Evolutionary conservation across 2,888 invertebrate genomes (phyloP).

Genomic region (Calliphora vomitoria): DNA sequence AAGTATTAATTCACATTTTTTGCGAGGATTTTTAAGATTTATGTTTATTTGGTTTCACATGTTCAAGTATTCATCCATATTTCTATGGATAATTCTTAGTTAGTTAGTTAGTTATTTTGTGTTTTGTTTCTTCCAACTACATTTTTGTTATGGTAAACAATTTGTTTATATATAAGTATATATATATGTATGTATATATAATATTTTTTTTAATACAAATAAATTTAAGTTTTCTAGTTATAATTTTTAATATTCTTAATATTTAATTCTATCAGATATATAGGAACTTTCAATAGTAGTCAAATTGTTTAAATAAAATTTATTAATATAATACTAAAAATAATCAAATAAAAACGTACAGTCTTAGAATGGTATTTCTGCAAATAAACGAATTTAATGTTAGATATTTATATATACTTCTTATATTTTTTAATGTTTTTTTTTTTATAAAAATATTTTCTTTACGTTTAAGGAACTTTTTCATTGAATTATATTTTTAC

Average conservation of each 20-base stretch:
- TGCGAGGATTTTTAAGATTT: conserved; percentile 74
- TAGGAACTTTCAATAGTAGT: conserved; percentile 71
- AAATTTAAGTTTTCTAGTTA: conserved; percentile 56
- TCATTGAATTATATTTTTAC: conserved; percentile 58
- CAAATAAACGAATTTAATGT: conserved; percentile 53
- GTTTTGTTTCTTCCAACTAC: conserved; percentile 34
- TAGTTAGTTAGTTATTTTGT: conserved; percentile 28
- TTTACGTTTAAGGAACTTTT: conserved; percentile 63
- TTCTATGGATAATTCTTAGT: conserved; percentile 35
- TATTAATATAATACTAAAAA: conserved; percentile 38
- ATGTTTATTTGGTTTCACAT: conserved; percentile 57
- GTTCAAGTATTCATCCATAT: conserved; percentile 32
- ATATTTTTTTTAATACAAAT: conserved; percentile 50
- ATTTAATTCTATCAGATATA: conserved; percentile 67
- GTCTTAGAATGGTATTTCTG: conserved; percentile 65
- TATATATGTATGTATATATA: conserved; percentile 11
- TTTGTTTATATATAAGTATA: conserved; percentile 25
- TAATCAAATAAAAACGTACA: conserved; percentile 56
- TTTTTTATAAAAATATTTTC: conserved; percentile 74
- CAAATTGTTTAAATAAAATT: conserved; percentile 60
- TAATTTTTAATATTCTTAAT: conserved; percentile 60
- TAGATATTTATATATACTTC: conserved; percentile 35
- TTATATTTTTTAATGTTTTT: conserved; percentile 17
- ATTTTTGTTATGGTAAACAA: conserved; percentile 28
- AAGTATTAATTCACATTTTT: conserved; percentile 73